Evolutionary conservation across 2,888 invertebrate genomes (phyloP), one percentile per base, ranked within the genome.

Genomic region (Agriopis aurantiaria): DNA sequence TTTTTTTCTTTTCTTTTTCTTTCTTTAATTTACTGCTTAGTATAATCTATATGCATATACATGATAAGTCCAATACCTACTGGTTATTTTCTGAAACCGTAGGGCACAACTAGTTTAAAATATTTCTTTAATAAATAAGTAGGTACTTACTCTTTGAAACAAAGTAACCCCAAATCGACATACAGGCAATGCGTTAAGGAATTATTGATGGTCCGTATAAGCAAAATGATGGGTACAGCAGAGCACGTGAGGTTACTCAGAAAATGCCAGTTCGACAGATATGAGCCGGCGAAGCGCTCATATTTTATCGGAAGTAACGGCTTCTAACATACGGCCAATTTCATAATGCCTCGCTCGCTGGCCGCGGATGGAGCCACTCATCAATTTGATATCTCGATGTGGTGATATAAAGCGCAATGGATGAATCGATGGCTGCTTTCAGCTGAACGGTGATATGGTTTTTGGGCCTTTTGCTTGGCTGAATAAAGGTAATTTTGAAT

Each of bases 291-390:
- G 83, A 84, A 89, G 83, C 85, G 93, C 92, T 92, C 89, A 93
- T 94, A 94, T 93, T 93, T 94, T 93, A 94, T 92, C 91, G 86
- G 85, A 90, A 91, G 93, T 92, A 91, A 94, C 90, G 93, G 93
- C 91, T 82, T 85, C 92, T 94, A 93, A 94, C 92, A 89, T 94
- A 94, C 92, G 88, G 94, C 94, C 94, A 94, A 94, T 94, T 93
- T 93, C 93, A 94, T 94, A 94, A 94, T 94, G 94, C 94, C 86
- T 87, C 88, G 90, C 79, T 85, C 90, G 85, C 88, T 86, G 88
- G 86, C 75, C 81, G 87, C 86, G 88, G 90, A 93, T 92, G 92
- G 88, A 85, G 90, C 89, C 91, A 93, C 94, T 93, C 91, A 93
- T 93, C 94, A 93, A 93, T 93, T 93, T 93, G 93, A 93, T 94